Evolutionary conservation across 2,797 vertebrate genomes (phyloP).

Genomic region (Distichodus sexfasciatus): DNA sequence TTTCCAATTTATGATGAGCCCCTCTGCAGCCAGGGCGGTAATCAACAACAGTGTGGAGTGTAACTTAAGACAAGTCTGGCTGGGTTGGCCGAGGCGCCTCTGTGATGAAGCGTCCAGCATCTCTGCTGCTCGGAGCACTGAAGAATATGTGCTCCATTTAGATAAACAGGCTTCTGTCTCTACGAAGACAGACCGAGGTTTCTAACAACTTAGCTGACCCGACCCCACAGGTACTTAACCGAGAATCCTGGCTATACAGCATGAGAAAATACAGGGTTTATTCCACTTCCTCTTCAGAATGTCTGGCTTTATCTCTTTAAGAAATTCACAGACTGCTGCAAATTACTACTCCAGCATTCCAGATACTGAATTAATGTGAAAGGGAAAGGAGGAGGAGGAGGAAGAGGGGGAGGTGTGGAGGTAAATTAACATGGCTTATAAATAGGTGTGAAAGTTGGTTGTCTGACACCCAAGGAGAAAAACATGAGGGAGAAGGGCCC

Average conservation of each 20-base stretch:
- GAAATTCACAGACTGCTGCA: background rate
- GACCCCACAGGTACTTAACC: constrained; percentile 13
- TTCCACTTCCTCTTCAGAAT: background rate
- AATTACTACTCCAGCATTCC: background rate
- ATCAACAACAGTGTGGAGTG: constrained; percentile 83
- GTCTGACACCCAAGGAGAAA: constrained; percentile 56
- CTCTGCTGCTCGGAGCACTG: constrained; percentile 26
- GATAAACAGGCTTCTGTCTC: constrained; percentile 42
- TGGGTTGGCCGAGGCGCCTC: constrained; percentile 62
- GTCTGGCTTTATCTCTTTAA: background rate
- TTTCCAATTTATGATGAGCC: constrained; percentile 80
- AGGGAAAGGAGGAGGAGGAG: background rate
- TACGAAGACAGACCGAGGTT: constrained; percentile 16
- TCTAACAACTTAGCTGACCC: constrained; percentile 13
- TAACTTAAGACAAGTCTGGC: constrained; percentile 72
- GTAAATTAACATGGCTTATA: constrained; percentile 55
- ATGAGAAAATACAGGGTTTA: background rate
- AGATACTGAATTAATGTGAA: background rate
- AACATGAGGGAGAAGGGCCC: constrained; percentile 55
- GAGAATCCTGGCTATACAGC: background rate
- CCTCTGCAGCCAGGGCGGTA: constrained; percentile 67
- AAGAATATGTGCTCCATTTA: constrained; percentile 27
- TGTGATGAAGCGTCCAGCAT: constrained; percentile 63
- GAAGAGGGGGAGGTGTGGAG: background rate
- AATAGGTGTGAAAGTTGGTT: constrained; percentile 71